Conservation (phyloP, 2,113 vertebrate species). For the Lagopus muta region DNA sequence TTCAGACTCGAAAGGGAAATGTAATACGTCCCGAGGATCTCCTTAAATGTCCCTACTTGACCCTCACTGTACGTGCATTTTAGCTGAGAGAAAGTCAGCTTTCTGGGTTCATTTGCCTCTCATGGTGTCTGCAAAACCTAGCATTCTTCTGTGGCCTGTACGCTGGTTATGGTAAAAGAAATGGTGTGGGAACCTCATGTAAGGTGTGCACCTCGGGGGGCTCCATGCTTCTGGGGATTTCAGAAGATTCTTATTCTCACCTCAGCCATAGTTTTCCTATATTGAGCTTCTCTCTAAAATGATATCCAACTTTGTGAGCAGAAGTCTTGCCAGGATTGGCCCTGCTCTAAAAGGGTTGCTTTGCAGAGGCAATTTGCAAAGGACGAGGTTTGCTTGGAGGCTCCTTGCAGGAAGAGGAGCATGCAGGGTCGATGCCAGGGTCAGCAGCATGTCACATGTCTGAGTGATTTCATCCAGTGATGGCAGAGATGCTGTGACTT, state of each 20-base stretch:
- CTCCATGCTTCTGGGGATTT: neutral
- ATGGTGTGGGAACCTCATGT: neutral
- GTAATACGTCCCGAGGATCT: conserved; percentile 60
- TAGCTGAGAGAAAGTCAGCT: neutral
- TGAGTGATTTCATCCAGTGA: neutral
- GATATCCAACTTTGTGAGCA: neutral
- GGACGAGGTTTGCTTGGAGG: neutral
- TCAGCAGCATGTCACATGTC: neutral
- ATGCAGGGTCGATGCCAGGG: neutral
- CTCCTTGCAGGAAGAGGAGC: neutral
- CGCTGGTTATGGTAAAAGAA: neutral
- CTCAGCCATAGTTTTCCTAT: neutral
- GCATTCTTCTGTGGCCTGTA: neutral
- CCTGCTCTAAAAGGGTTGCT: neutral
- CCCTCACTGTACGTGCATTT: conserved; percentile 19
- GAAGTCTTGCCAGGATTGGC: neutral
- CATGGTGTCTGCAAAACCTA: neutral
- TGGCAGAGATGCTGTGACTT: neutral
- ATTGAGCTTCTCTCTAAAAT: neutral
- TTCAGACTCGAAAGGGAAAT: conserved; percentile 47
- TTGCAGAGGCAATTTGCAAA: neutral
- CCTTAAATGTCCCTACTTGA: conserved; percentile 62
- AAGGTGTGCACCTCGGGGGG: neutral
- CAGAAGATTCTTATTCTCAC: neutral
- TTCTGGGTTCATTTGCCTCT: conserved; percentile 38